These are phyloP conservation scores for Trichonephila clavipes DNA, from an alignment of 1,140 invertebrate genomes.

Conservation along the genomic window DNA sequence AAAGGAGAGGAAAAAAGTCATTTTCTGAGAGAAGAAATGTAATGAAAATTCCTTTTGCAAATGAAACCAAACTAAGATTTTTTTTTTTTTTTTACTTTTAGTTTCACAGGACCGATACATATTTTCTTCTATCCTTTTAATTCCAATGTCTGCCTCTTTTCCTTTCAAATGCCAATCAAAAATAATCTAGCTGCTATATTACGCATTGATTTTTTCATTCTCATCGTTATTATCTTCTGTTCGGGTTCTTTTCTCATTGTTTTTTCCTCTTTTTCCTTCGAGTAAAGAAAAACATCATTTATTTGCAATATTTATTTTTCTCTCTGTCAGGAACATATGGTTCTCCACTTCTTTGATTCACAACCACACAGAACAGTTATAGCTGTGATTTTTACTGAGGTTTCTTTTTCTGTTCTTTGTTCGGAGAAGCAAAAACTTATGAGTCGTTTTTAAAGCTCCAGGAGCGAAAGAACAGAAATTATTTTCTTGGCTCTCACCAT, in stretches of 20 bases:
- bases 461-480: background rate
- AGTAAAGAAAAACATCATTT: slow-evolving; percentile 37
- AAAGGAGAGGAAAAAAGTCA: no score
- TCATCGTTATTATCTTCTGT: slow-evolving; percentile 28
- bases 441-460: slow-evolving; percentile 7
- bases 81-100: background rate
- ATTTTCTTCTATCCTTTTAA: slow-evolving; percentile 31
- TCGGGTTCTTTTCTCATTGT: slow-evolving; percentile 17
- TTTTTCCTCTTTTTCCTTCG: background rate
- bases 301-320: slow-evolving; percentile 57
- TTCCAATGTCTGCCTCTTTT: slow-evolving; percentile 18
- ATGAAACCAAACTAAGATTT: background rate
- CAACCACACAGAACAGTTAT: slow-evolving; percentile 44
- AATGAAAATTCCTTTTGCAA: background rate
- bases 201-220: slow-evolving; percentile 51
- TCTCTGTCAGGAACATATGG: slow-evolving; percentile 50
- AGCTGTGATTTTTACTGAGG: slow-evolving; percentile 12
- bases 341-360: slow-evolving; percentile 51
- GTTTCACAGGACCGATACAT: background rate
- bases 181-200: slow-evolving; percentile 45
- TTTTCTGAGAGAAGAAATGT: background rate
- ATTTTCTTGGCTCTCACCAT: background rate
- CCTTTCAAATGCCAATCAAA: slow-evolving; percentile 44
- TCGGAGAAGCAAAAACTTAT: background rate
- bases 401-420: background rate